These are phyloP conservation scores for Netelia fuscicornis DNA, from an alignment of 2,888 invertebrate species.

Conservation along the genomic window DNA sequence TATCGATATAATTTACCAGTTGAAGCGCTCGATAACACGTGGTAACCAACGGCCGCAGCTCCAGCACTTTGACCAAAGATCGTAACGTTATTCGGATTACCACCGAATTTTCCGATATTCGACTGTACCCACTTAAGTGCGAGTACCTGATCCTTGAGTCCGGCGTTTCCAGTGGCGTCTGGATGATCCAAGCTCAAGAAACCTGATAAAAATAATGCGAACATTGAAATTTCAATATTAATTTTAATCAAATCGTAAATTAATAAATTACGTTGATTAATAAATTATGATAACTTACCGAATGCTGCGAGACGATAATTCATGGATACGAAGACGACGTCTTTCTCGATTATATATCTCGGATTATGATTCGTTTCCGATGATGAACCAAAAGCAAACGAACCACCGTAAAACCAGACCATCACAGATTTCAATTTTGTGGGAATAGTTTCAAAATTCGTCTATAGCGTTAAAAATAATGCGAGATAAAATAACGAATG, in stretches of 20 bases:
- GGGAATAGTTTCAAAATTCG: not conserved
- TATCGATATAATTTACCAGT: slow-evolving; percentile 61
- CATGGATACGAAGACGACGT: slow-evolving; percentile 73
- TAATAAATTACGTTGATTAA: not conserved
- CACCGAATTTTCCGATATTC: slow-evolving; percentile 86
- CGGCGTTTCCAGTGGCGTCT: slow-evolving; percentile 75
- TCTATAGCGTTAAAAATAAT: slow-evolving; percentile 24
- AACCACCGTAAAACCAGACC: slow-evolving; percentile 75
- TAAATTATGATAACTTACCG: slow-evolving; percentile 66
- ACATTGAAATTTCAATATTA: not conserved
- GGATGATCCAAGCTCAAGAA: slow-evolving; percentile 79
- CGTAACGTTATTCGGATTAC: slow-evolving; percentile 86
- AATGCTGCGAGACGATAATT: slow-evolving; percentile 75
- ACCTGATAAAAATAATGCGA: slow-evolving; percentile 78
- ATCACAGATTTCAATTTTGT: slow-evolving; percentile 64
- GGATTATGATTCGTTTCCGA: slow-evolving; percentile 69
- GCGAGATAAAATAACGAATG: not conserved
- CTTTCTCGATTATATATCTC: slow-evolving; percentile 74
- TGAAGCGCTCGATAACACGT: slow-evolving; percentile 70
- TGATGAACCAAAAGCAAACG: slow-evolving; percentile 64
- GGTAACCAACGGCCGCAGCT: slow-evolving; percentile 77
- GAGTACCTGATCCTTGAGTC: slow-evolving; percentile 85
- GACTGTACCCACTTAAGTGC: slow-evolving; percentile 86
- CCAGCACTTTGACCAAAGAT: slow-evolving; percentile 87
- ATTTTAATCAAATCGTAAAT: slow-evolving; percentile 5